Evolutionary conservation across 53 echinoderm and acorn worm species (phyloP), one percentile per base, ranked within the genome.

Genomic region (Patiria pectinifera): DNA sequence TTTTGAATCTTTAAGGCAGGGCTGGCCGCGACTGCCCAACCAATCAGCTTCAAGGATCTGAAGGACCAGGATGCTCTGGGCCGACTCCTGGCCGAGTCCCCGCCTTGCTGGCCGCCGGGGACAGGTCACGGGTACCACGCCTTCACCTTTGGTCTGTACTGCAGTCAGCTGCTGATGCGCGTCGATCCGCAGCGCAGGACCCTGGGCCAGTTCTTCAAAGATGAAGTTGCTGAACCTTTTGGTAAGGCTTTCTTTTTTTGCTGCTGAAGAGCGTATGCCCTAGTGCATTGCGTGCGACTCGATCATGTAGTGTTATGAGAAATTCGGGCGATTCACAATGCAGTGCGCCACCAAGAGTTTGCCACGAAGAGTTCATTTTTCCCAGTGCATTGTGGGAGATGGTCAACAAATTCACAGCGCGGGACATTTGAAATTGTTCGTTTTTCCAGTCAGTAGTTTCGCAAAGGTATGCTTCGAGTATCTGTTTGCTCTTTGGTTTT

Each of bases 91-190:
- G 94, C 96, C 11, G 83, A 80, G 47, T 86, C 92, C 48, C 86
- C 91, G 12, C 95, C 95, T 13, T 45, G 66, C 15, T 96, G 94
- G 96, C 46, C 87, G 14, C 91, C 93, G 11, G 94, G 95, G 2
- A 87, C 87, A 19, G 87, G 91, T 12, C 93, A 93, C 71, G 96
- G 96, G 1, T 96, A 96, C 48, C 96, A 96, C 74, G 89, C 84
- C 58, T 80, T 96, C 47, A 94, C 96, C 46, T 93, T 91, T 26
- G 96, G 94, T 14, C 92, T 91, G 26, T 95, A 93, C 62, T 79
- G 85, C 80, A 95, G 94, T 85, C 94, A 94, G 86, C 89, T 96
- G 1, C 74, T 96, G 62, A 69, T 87, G 12, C 71, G 95, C 24
- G 96, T 91, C 0, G 92, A 94, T 66, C 92, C 92, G 9, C 62